These are phyloP conservation scores for Phyllopteryx taeniolatus DNA, from an alignment of 2,113 vertebrate genomes.

Conservation along the genomic window DNA sequence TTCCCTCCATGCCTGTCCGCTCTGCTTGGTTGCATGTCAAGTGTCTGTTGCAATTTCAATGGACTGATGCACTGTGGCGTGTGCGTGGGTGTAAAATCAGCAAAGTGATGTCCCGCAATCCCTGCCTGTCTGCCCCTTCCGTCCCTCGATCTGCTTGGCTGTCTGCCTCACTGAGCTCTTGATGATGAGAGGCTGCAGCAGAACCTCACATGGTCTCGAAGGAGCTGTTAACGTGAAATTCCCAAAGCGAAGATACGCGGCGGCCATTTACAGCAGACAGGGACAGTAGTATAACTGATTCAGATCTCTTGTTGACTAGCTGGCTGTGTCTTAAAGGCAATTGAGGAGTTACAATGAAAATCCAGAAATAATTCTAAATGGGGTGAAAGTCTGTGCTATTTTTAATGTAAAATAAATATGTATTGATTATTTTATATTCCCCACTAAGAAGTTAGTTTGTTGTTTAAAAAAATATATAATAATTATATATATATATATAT, in stretches of 20 bases:
- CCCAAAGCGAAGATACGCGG: conserved; percentile 53
- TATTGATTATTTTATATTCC: neutral
- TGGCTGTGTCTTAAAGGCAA: conserved; percentile 12
- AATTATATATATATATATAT: too few species aligned
- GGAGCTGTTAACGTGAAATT: conserved; percentile 63
- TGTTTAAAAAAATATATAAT: too few species aligned
- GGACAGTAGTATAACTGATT: conserved; percentile 46
- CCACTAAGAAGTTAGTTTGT: too few species aligned
- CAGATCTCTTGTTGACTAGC: conserved; percentile 8
- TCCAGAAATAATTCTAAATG: neutral
- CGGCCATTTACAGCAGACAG: conserved; percentile 51
- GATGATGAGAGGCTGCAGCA: conserved; percentile 36
- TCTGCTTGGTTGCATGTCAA: conserved; percentile 57
- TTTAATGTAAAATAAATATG: neutral
- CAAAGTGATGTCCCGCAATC: conserved; percentile 48
- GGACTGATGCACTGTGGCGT: conserved; percentile 61
- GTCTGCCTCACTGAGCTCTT: conserved; percentile 41
- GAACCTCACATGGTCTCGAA: conserved; percentile 51
- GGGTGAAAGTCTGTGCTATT: neutral
- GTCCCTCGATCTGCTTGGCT: conserved; percentile 28
- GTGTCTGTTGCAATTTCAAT: conserved; percentile 61
- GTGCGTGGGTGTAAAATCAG: conserved; percentile 64
- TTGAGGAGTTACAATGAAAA: neutral
- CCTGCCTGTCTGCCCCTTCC: conserved; percentile 17
- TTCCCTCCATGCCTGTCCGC: conserved; percentile 53